These are phyloP conservation scores for Mechanitis messenoides DNA, from an alignment of 2,888 invertebrate species.

Conservation along the genomic window DNA sequence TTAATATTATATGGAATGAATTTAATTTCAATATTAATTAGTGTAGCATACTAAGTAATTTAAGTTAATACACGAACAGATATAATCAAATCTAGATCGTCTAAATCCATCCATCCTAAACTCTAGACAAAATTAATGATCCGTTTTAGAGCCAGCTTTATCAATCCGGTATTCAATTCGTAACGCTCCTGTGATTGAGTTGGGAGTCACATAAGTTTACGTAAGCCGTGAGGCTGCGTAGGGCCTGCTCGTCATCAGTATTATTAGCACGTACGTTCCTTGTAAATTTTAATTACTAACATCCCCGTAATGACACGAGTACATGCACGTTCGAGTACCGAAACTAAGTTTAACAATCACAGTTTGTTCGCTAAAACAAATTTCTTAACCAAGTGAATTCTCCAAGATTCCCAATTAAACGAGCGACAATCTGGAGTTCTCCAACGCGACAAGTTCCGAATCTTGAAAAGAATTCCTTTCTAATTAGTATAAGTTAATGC, in stretches of 20 bases:
- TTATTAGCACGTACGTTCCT: conserved; percentile 45
- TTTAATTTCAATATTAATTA: neutral
- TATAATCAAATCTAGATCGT: conserved; percentile 19
- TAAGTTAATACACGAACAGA: conserved; percentile 5
- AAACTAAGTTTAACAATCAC: conserved; percentile 49
- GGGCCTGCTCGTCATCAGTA: conserved; percentile 33
- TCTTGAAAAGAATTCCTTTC: conserved; percentile 69
- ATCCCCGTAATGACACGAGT: conserved; percentile 25
- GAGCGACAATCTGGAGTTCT: conserved; percentile 66
- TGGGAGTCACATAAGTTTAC: conserved; percentile 29
- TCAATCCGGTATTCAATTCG: conserved; percentile 32
- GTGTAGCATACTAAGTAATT: conserved; percentile 9
- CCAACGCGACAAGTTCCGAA: conserved; percentile 58
- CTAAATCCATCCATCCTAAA: conserved; percentile 25
- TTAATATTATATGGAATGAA: too few relatives aligned
- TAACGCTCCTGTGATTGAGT: conserved; percentile 29
- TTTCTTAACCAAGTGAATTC: conserved; percentile 68
- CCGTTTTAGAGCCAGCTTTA: conserved; percentile 28
- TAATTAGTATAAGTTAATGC: conserved; percentile 75
- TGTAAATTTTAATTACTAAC: conserved; percentile 34
- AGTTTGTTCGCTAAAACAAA: conserved; percentile 50
- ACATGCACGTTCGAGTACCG: conserved; percentile 27
- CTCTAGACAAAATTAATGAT: conserved; percentile 32
- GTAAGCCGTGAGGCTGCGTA: conserved; percentile 18
- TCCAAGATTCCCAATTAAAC: conserved; percentile 72